Percentiles rank a stretch among this genome's conserved stretches.
Evolutionary conservation across 1,140 invertebrate species (phyloP).

Genomic region (Drosophila nasuta): DNA sequence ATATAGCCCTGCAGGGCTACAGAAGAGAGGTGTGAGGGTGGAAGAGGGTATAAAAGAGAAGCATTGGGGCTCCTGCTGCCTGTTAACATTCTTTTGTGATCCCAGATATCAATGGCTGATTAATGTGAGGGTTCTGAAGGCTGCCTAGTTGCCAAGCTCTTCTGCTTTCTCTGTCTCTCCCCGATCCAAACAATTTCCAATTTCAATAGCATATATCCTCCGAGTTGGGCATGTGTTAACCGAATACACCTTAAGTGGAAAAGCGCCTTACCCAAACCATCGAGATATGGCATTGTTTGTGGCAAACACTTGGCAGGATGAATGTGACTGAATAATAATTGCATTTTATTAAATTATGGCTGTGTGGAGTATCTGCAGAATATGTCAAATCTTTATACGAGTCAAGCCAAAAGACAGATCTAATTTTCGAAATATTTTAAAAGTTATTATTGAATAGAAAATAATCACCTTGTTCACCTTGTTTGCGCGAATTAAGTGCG

Average conservation of each 20-base stretch:
- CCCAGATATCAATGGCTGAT: constrained; percentile 73
- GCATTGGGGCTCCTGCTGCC: constrained; percentile 10
- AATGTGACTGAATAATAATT: background rate
- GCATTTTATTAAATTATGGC: constrained; percentile 9
- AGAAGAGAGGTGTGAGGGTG: background rate
- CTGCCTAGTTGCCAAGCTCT: constrained; percentile 19
- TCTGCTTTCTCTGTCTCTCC: background rate
- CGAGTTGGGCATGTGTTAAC: constrained; percentile 1
- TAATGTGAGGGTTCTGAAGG: constrained; percentile 48
- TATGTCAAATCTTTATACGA: too few relatives aligned
- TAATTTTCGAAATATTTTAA: too few relatives aligned
- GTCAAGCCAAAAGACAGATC: too few relatives aligned
- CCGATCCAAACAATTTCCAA: constrained; percentile 35
- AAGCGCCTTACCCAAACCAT: background rate
- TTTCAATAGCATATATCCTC: constrained; percentile 36
- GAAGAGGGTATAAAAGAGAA: too few relatives aligned
- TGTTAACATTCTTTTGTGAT: constrained; percentile 60
- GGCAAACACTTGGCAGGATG: background rate
- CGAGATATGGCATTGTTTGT: constrained; percentile 16
- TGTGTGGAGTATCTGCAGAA: background rate
- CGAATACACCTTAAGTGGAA: constrained; percentile 11
- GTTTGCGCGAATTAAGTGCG: constrained; percentile 3
- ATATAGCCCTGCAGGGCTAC: constrained; percentile 14
- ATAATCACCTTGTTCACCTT: constrained; percentile 3
- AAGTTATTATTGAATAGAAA: constrained; percentile 8